phyloP scores from a whole-genome alignment of 2,113 vertebrate genomes.

The Oryzias curvinotus region DNA sequence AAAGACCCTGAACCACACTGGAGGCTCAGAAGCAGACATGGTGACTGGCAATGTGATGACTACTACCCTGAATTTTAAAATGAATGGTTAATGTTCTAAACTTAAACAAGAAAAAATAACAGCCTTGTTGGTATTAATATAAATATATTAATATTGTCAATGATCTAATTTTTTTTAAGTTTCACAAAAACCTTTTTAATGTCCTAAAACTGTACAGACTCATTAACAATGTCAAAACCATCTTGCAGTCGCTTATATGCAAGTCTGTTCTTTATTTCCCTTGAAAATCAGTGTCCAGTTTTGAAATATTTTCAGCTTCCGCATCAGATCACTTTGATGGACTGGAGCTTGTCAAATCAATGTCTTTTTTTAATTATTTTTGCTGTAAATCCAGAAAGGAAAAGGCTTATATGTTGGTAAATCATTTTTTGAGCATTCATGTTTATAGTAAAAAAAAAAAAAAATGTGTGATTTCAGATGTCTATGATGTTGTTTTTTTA shows the following conservation, averaged over 20 bases:
- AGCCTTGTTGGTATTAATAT: slow-evolving; percentile 83
- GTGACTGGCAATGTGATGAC: slow-evolving; percentile 46
- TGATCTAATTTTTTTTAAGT: slow-evolving; percentile 59
- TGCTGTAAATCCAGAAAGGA: slow-evolving; percentile 55
- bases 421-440: slow-evolving; percentile 74
- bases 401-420: slow-evolving; percentile 66
- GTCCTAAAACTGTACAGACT: slow-evolving; percentile 74
- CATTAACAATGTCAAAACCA: slow-evolving; percentile 63
- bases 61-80: slow-evolving; percentile 71
- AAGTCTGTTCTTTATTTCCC: slow-evolving; percentile 45
- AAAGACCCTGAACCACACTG: slow-evolving; percentile 42
- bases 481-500: slow-evolving; percentile 44
- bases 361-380: slow-evolving; percentile 39
- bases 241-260: slow-evolving; percentile 58
- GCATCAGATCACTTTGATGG: slow-evolving; percentile 33
- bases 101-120: slow-evolving; percentile 70
- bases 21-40: slow-evolving; percentile 8
- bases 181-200: slow-evolving; percentile 66
- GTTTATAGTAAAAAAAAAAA: slow-evolving; percentile 77
- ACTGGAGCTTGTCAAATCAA: slow-evolving; percentile 28
- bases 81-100: slow-evolving; percentile 75
- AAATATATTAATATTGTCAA: slow-evolving; percentile 79
- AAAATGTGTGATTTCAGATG: slow-evolving; percentile 72
- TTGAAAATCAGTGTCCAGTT: slow-evolving; percentile 20
- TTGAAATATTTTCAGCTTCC: slow-evolving; percentile 41